Conservation (phyloP, 2,113 vertebrate genomes). For the Lanius ludovicianus region DNA sequence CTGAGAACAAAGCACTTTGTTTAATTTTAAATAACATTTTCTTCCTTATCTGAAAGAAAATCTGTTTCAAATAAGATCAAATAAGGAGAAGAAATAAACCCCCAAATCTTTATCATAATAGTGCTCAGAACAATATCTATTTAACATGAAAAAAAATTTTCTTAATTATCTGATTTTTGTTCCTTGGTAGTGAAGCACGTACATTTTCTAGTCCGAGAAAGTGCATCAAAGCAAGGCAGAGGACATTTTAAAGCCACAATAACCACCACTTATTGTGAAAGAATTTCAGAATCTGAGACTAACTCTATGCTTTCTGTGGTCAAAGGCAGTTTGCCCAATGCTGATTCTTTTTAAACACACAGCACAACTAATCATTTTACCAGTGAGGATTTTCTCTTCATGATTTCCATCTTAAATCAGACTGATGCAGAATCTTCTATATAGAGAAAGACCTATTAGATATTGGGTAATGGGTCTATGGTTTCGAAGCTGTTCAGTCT, state of each 20-base stretch:
- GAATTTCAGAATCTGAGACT: not conserved
- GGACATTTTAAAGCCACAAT: not conserved
- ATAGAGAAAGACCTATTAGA: not conserved
- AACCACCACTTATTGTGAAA: not conserved
- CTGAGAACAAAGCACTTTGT: not conserved
- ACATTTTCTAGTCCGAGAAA: not conserved
- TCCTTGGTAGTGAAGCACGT: not conserved
- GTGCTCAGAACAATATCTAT: not conserved
- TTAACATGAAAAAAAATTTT: not conserved
- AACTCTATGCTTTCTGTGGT: not conserved
- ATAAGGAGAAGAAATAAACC: fast-evolving
- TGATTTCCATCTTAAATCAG: not conserved
- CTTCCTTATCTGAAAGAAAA: not conserved
- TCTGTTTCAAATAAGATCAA: not conserved
- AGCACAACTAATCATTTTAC: not conserved
- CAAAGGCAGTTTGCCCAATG: not conserved
- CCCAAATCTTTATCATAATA: not conserved
- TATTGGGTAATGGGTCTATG: not conserved
- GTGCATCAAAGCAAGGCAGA: not conserved
- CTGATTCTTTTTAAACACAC: not conserved
- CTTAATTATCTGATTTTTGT: not conserved
- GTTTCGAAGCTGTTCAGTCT: not conserved
- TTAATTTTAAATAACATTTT: not conserved
- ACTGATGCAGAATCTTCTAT: not conserved
- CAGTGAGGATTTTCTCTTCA: not conserved